These are phyloP conservation scores for Acromyrmex heyeri DNA, from an alignment of 1,140 invertebrate genomes.

Conservation along the genomic window DNA sequence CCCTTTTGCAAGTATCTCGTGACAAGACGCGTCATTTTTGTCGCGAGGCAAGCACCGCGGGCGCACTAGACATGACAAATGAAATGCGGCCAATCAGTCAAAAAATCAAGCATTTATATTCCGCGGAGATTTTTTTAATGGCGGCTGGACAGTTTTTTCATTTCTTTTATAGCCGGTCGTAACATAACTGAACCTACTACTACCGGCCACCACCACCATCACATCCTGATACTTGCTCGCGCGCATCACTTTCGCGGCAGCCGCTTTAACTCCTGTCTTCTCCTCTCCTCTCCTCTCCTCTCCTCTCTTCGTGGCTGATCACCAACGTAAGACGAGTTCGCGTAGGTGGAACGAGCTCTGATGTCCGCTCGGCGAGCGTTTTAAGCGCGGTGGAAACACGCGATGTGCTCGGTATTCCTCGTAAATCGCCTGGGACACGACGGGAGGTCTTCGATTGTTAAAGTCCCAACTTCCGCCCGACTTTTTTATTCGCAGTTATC, in stretches of 20 bases:
- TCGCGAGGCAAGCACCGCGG: slow-evolving; percentile 36
- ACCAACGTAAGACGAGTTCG: slow-evolving; percentile 60
- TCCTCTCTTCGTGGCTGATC: slow-evolving; percentile 44
- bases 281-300: slow-evolving; percentile 11
- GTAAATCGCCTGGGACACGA: slow-evolving; percentile 48
- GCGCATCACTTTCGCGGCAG: slow-evolving; percentile 45
- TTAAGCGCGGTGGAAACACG: slow-evolving; percentile 54
- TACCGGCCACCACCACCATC: slow-evolving; percentile 46
- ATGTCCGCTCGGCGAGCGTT: slow-evolving; percentile 37
- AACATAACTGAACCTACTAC: slow-evolving; percentile 79
- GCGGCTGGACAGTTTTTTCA: slow-evolving; percentile 83
- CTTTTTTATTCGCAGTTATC: slow-evolving; percentile 36
- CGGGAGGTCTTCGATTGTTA: slow-evolving; percentile 57
- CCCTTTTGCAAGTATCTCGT: background rate
- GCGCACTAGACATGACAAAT: slow-evolving; percentile 53
- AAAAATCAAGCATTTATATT: slow-evolving; percentile 85
- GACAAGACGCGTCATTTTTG: slow-evolving; percentile 38
- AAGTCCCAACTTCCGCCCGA: slow-evolving; percentile 50
- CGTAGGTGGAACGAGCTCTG: slow-evolving; percentile 69
- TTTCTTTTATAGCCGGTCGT: slow-evolving; percentile 84
- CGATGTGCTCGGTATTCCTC: slow-evolving; percentile 41
- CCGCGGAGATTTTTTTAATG: slow-evolving; percentile 83
- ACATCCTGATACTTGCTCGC: background rate
- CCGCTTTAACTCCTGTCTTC: slow-evolving; percentile 20
- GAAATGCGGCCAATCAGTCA: slow-evolving; percentile 66